Conservation (phyloP, 2,113 vertebrate genomes). For the Leucoraja erinaceus region DNA sequence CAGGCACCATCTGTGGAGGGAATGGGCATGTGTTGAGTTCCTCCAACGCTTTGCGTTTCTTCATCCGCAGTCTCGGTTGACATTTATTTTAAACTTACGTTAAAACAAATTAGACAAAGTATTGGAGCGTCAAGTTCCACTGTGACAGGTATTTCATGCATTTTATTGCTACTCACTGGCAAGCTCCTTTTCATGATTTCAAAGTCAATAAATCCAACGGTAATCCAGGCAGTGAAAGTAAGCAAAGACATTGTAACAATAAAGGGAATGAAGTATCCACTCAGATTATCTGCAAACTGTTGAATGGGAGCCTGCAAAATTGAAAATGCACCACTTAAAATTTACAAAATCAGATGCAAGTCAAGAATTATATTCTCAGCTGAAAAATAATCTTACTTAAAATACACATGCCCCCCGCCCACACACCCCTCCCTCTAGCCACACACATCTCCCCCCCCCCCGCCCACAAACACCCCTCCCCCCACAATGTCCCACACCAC, state of each 20-base stretch:
- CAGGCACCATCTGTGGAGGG: no score
- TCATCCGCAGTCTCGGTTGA: no score
- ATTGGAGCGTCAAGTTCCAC: neutral
- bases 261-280: slow-evolving; percentile 92
- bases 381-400: neutral
- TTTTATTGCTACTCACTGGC: slow-evolving; percentile 64
- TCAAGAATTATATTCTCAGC: neutral
- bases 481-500: no score
- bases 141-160: neutral
- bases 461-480: no score
- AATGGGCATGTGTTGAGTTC: no score
- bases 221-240: slow-evolving; percentile 77
- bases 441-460: no score
- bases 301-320: slow-evolving; percentile 85
- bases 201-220: slow-evolving; percentile 82
- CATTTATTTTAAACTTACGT: neutral
- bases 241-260: slow-evolving; percentile 74
- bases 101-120: neutral
- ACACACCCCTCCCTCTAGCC: no score
- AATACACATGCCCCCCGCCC: no score
- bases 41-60: no score
- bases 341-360: neutral
- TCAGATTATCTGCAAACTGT: slow-evolving; percentile 88
- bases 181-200: slow-evolving; percentile 79
- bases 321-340: neutral